Evolutionary conservation across 2,888 invertebrate genomes (phyloP).

Genomic region (Alviniconcha strummeri): DNA sequence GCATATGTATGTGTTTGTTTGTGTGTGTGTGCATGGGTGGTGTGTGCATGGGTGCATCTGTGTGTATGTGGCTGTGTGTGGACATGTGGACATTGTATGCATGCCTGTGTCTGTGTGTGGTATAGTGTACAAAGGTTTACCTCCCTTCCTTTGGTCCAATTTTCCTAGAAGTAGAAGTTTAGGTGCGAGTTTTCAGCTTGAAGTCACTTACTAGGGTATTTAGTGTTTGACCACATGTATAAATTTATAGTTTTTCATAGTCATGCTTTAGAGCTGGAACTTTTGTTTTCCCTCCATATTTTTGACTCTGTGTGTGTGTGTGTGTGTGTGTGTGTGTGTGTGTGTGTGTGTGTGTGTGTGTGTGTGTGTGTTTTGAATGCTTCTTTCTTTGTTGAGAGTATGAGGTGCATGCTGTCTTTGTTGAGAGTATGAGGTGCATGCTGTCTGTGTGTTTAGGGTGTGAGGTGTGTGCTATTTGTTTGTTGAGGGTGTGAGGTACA

Average conservation of each 20-base stretch:
- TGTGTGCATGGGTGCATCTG: background rate
- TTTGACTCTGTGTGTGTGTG: background rate
- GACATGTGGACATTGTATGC: background rate
- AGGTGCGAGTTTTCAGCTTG: too few relatives aligned
- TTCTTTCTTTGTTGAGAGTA: background rate
- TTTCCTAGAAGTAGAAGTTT: too few relatives aligned
- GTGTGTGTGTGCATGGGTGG: background rate
- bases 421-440: background rate
- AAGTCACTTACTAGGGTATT: too few relatives aligned
- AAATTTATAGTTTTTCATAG: too few relatives aligned
- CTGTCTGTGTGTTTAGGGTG: background rate
- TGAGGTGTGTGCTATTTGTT: background rate
- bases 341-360: slow-evolving; percentile 1
- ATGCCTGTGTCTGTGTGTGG: background rate
- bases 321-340: background rate
- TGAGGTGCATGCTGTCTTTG: background rate
- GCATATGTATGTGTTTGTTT: background rate
- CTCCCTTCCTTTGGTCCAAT: background rate
- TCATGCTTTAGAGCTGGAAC: too few relatives aligned
- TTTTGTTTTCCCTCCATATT: background rate
- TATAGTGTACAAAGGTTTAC: background rate
- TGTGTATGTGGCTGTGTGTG: background rate
- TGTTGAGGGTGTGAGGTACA: background rate
- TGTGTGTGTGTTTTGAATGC: slow-evolving; percentile 1
- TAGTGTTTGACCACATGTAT: too few relatives aligned